Percentiles rank a stretch among this genome's conserved stretches.
phyloP scores from a whole-genome alignment of 2,113 vertebrate genomes.

The Balaeniceps rex region DNA sequence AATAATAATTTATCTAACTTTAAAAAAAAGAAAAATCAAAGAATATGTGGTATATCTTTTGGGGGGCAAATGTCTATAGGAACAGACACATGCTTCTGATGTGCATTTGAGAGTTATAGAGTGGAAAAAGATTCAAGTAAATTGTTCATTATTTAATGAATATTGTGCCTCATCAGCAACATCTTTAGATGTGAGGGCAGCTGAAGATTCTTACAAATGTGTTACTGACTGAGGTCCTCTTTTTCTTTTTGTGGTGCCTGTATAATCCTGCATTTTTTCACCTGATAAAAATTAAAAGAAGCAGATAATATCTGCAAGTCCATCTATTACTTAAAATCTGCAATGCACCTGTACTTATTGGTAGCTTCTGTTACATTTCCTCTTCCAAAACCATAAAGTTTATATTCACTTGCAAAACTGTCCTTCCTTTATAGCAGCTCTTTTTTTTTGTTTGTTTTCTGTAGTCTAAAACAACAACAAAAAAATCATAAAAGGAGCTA shows the following conservation, averaged over 20 bases:
- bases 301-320: not conserved
- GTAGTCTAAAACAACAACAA: not conserved
- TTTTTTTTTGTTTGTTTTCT: not conserved
- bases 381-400: not conserved
- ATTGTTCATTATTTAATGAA: not conserved
- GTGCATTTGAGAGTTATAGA: not conserved
- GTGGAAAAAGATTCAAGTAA: not conserved
- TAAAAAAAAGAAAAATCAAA: not conserved
- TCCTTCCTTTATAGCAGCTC: not conserved
- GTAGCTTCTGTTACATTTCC: not conserved
- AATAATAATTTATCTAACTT: not conserved
- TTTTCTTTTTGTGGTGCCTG: not conserved
- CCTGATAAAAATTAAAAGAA: not conserved
- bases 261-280: not conserved
- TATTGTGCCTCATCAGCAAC: not conserved
- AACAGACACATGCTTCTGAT: not conserved
- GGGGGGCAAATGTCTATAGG: rapidly evolving
- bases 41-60: not conserved
- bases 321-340: not conserved
- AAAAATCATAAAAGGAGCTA: not conserved
- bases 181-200: not conserved
- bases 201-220: not conserved
- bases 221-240: not conserved
- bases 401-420: not conserved
- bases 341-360: not conserved